phyloP scores from a whole-genome alignment of 2,888 invertebrate genomes.

The Alsophila aescularia region DNA sequence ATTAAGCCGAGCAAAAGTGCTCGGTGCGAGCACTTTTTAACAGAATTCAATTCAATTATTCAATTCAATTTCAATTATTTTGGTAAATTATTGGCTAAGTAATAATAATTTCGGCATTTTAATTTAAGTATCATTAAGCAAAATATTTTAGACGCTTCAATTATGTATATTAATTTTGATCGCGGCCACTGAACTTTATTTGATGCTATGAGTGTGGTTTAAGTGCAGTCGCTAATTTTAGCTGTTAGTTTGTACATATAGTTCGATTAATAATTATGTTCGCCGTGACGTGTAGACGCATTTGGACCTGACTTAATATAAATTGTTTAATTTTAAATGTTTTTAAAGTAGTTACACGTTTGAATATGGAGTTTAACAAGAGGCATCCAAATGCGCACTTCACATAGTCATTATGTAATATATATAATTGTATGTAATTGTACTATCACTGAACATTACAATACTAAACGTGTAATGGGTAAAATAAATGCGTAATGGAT shows the following conservation, averaged over 20 bases:
- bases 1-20: too few relatives aligned
- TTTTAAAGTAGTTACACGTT: constrained; percentile 22
- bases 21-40: too few relatives aligned
- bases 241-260: constrained; percentile 3
- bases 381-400: constrained; percentile 59
- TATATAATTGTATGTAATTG: constrained; percentile 55
- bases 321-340: constrained; percentile 45
- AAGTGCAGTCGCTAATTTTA: too few relatives aligned
- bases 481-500: constrained; percentile 56
- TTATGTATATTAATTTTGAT: not conserved
- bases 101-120: not conserved
- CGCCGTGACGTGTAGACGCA: constrained; percentile 47
- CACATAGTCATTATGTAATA: constrained; percentile 57
- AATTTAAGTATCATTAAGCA: not conserved
- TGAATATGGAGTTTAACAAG: constrained; percentile 2
- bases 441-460: constrained; percentile 55
- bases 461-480: constrained; percentile 60
- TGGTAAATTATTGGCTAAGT: not conserved
- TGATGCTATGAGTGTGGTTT: too few relatives aligned
- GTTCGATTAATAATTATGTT: constrained; percentile 33
- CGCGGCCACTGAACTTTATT: too few relatives aligned
- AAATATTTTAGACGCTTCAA: not conserved
- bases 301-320: constrained; percentile 46
- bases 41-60: too few relatives aligned
- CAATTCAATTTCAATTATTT: too few relatives aligned